Evolutionary conservation across 2,888 invertebrate species (phyloP).

Genomic region (Megaustenia siamemsis): DNA sequence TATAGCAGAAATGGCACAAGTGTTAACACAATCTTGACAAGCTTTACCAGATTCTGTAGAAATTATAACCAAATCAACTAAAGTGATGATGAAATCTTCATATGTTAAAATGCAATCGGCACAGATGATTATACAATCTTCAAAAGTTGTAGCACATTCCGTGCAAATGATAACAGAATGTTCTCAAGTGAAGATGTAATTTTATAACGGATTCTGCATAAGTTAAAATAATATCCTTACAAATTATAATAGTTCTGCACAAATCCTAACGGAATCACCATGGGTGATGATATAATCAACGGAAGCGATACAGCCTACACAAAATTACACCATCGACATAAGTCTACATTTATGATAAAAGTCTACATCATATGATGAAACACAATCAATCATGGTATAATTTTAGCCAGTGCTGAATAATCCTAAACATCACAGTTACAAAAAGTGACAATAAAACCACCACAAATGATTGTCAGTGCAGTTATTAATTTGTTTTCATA

Average conservation of each 20-base stretch:
- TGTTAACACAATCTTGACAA: not conserved
- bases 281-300: not conserved
- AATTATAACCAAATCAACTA: not conserved
- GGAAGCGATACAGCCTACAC: not conserved
- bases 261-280: not conserved
- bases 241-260: not conserved
- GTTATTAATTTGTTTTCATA: no score
- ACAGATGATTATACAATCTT: not conserved
- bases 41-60: not conserved
- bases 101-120: not conserved
- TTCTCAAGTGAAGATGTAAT: not conserved
- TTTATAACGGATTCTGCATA: not conserved
- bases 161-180: not conserved
- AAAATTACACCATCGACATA: no score
- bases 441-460: no score
- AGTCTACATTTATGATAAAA: no score
- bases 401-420: no score
- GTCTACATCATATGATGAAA: no score
- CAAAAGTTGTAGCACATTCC: not conserved
- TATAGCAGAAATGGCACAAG: not conserved
- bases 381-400: no score
- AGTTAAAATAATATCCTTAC: not conserved
- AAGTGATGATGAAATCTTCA: not conserved
- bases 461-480: no score
- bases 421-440: no score